Evolutionary conservation across 2,888 invertebrate genomes (phyloP).

Genomic region (Chaetogeoica ovagalla): DNA sequence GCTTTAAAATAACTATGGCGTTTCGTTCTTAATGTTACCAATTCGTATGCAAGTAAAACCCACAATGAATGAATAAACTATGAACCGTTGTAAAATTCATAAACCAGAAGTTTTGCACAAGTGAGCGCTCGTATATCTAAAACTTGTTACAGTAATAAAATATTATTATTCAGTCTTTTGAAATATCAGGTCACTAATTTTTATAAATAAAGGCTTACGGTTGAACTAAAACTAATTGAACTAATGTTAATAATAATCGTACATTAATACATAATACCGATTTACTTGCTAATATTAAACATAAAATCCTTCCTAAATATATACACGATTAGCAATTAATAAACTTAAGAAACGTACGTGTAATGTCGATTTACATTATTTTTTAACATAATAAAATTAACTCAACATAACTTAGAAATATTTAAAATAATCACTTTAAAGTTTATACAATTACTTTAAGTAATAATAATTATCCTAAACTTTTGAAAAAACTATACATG

Average conservation of each 20-base stretch:
- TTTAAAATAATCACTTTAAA: neutral
- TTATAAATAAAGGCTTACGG: neutral
- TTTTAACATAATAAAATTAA: neutral
- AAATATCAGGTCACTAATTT: neutral
- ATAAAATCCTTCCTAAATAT: neutral
- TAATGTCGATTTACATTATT: neutral
- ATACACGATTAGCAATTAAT: neutral
- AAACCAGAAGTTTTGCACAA: neutral
- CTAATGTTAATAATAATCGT: neutral
- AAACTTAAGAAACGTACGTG: neutral
- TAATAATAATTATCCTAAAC: neutral
- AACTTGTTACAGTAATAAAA: neutral
- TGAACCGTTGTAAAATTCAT: neutral
- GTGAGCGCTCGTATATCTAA: neutral
- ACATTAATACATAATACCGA: neutral
- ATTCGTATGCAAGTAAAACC: conserved; percentile 12
- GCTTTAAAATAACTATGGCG: neutral
- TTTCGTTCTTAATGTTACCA: neutral
- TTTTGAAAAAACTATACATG: neutral
- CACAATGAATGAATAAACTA: conserved; percentile 9
- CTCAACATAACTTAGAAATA: neutral
- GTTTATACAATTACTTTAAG: neutral
- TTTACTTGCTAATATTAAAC: neutral
- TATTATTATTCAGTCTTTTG: conserved; percentile 27
- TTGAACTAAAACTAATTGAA: neutral